Base-by-base conservation (phyloP, 1,140 invertebrate species). In the Euwallacea fornicatus region DNA sequence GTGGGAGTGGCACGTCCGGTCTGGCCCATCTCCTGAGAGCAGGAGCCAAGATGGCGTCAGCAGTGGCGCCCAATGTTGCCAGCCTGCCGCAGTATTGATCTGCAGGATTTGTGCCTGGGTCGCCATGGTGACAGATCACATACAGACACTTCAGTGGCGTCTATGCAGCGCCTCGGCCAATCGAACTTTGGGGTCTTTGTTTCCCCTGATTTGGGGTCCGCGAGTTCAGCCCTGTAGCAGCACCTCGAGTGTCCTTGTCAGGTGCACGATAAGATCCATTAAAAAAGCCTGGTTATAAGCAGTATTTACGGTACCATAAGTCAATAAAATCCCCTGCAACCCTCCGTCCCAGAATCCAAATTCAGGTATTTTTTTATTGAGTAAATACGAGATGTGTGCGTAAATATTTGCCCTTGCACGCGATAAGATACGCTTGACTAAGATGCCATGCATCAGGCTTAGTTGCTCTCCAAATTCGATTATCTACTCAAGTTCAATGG, bases 1-100 rank as follows among this genome's bases (percentile, higher is more conserved):
- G 78, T 76, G 76, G 76, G 77, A 74, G 77, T 76, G 77, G 70
- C 56, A 59, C 74, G 71, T 71, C 64, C 68, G 61, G 69, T 67
- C 68, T 53, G 71, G 73, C 67, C 74, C 67, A 65, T 65, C 69
- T 80, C 79, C 76, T 75, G 79, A 80, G 79, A 80, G 79, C 78
- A 79, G 77, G 78, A 76, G 77, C 77, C 77, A 80, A 80, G 77
- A 80, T 80, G 79, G 79, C 79, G 77, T 58, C 73, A 43, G 54
- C 21, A 33, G 21, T 33, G 21, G 21, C 21, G 21, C 21, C 58
- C 56, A 61, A 73, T 73, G 73, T 74, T 46, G 66, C 44, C 60
- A 50, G 72, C 74, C 73, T 16, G 58, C 21, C 55, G 66, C 66
- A 15, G 79, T 81, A 81, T 81, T 78, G 79, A 81, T 81, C 78